Base-by-base conservation (phyloP, 2,113 vertebrate species). In the Corythornis vintsioides region DNA sequence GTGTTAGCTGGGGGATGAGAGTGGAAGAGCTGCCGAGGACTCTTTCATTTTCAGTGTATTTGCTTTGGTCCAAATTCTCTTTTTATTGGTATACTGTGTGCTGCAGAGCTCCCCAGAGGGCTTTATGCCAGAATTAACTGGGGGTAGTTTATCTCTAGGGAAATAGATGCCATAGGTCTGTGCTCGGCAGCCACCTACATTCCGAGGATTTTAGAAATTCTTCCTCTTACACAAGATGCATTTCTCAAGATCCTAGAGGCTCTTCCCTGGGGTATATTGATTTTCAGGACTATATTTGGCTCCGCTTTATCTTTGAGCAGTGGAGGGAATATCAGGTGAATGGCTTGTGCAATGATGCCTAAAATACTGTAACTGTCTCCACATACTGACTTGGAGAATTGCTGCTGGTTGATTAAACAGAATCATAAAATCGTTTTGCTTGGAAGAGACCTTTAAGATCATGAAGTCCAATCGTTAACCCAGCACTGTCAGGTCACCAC, bases 261-360 rank as follows among this genome's bases (percentile, higher is more conserved):
- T 92, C 57, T 93, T 81, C 88, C 60, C 38, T 15, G 10, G 73
- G 0, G 11, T 50, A 13, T 92, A 91, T 88, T 92, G 90, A 88
- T 94, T 95, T 92, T 69, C 69, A 81, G 57, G 57, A 55, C 83
- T 90, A n/a, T 93, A 76, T 95, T 92, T 92, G 67, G 61, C 83
- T 86, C 65, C 56, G 61, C 63, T 66, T 83, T 93, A 53, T 74
- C 48, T 77, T 40, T 13, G 38, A 31, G 45, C 67, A 17, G 52
- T 18, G 38, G 16, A 90, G 73, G 69, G 86, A 75, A 31, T 90
- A 81, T 83, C 69, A 65, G 73, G 66, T 92, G 83, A 69, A 83
- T 20, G n/a, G 14, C 72, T 81, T 75, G 70, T 81, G 72, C 76
- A 65, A 5, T 0, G 14, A 55, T 70, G 82, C 88, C 15, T 76